Evolutionary conservation across 2,888 invertebrate species (phyloP).

Genomic region (Schizotus pectinicornis): DNA sequence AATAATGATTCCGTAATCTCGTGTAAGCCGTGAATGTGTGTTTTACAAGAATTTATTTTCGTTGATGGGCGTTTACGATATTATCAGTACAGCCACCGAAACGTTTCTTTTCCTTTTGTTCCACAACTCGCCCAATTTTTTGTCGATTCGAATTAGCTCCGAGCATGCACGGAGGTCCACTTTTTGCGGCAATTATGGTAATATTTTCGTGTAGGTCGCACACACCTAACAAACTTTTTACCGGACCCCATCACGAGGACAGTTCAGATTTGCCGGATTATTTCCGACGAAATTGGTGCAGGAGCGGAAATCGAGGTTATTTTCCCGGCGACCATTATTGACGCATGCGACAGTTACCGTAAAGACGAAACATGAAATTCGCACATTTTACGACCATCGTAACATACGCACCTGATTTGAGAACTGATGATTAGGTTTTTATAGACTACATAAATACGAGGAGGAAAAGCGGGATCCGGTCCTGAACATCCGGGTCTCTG

Average conservation of each 20-base stretch:
- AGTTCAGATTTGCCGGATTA: background rate
- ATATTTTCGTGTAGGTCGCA: too few relatives aligned
- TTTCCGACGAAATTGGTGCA: background rate
- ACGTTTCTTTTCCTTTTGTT: background rate
- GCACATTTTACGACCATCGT: conserved; percentile 12
- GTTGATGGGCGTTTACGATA: background rate
- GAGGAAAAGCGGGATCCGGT: conserved; percentile 32
- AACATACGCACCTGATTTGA: conserved; percentile 27
- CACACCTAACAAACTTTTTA: too few relatives aligned
- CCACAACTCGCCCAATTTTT: background rate
- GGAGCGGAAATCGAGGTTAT: background rate
- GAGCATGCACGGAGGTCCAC: too few relatives aligned
- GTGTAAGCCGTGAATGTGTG: conserved; percentile 4
- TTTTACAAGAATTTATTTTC: conserved; percentile 6
- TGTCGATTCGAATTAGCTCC: too few relatives aligned
- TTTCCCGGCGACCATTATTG: background rate
- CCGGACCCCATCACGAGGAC: too few relatives aligned
- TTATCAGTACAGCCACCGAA: conserved; percentile 1
- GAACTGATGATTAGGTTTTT: conserved; percentile 30
- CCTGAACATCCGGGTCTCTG: conserved; percentile 43
- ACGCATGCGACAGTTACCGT: background rate
- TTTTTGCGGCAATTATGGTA: too few relatives aligned
- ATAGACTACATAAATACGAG: conserved; percentile 28
- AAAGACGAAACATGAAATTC: conserved; percentile 6
- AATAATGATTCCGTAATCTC: conserved; percentile 10